Evolutionary conservation across 1,140 invertebrate species (phyloP).

Genomic region (Hyles euphorbiae): DNA sequence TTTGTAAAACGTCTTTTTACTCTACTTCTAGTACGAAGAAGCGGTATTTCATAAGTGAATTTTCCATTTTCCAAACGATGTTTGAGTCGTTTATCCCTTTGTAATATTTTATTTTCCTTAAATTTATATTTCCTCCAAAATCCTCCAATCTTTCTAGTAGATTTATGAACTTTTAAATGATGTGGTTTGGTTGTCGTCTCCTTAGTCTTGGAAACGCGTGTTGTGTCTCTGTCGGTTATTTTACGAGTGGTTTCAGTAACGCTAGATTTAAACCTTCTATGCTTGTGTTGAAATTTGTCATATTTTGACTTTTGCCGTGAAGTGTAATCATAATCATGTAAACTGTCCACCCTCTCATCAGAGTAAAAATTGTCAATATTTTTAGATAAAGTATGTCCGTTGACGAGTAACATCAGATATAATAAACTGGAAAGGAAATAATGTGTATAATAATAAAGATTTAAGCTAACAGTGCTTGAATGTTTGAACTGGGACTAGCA

Average conservation of each 20-base stretch:
- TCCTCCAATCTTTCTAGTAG: constrained; percentile 2
- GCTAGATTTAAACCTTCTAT: constrained; percentile 7
- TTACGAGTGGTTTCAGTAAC: no score
- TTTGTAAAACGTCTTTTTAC: no score
- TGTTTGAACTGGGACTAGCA: no score
- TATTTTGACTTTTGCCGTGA: constrained; percentile 13
- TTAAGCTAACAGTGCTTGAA: no score
- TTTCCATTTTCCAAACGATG: constrained; percentile 8
- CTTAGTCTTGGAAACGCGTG: neutral
- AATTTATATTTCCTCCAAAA: constrained; percentile 21
- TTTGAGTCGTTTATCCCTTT: constrained; percentile 2
- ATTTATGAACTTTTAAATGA: constrained; percentile 10
- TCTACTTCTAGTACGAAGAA: no score
- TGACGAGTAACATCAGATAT: constrained; percentile 57
- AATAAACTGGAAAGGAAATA: constrained; percentile 52
- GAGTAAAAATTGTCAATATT: constrained; percentile 30
- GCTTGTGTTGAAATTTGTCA: constrained; percentile 14
- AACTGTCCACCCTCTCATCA: constrained; percentile 27
- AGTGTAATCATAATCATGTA: constrained; percentile 15
- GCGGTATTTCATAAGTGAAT: neutral
- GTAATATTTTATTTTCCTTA: constrained; percentile 11
- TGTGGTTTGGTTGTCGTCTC: neutral
- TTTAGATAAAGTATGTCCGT: constrained; percentile 57
- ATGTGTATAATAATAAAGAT: neutral
- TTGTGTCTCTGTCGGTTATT: neutral